Evolutionary conservation across 1,140 invertebrate genomes (phyloP), one percentile per base, ranked within the genome.

Genomic region (Pollicipes pollicipes): DNA sequence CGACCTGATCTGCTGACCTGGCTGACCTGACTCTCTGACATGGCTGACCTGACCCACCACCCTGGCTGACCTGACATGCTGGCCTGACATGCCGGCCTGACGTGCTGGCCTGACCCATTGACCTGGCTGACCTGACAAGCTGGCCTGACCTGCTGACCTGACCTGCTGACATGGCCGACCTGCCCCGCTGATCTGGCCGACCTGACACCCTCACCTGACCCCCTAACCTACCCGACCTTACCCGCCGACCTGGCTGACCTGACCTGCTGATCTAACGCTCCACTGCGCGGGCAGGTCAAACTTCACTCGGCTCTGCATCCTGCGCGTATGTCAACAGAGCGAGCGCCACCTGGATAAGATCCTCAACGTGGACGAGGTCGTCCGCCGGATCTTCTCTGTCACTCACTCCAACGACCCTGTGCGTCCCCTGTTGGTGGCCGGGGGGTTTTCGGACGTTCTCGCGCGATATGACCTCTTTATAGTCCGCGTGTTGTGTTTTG

Each of bases 301-400:
- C 79, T 95, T 98, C 79, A 81, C 97, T 31, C 83, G 95, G 45
- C 84, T 97, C 21, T 95, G 94, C 86, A 90, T 98, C n/a, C 79
- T 97, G 16, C 82, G 91, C 72, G 95, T 97, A 0, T 93, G 91
- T 73, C 91, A 97, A 76, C 91, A 97, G 77, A 96, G 92, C 79
- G 91, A 96, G 77, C 95, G 95, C 78, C 95, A 98, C 82, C 81
- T 97, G 58, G 93, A 97, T 77, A 98, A 98, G 82, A 95, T 98
- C 73, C 82, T 95, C 13, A 97, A 95, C 80, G 90, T 97, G 16
- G 95, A 98, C 77, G 95, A 97, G 80, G 97, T 97, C 82, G 86
- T 97, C 1, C 84, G 90, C 70, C 82, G 93, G 75, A 89, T 98
- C n/a, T 96, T 90, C 77, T 90, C 90, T 78, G 95, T 98, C 0